Conservation (phyloP, 2,113 vertebrate genomes). For the Petrocephalus zakoni region DNA sequence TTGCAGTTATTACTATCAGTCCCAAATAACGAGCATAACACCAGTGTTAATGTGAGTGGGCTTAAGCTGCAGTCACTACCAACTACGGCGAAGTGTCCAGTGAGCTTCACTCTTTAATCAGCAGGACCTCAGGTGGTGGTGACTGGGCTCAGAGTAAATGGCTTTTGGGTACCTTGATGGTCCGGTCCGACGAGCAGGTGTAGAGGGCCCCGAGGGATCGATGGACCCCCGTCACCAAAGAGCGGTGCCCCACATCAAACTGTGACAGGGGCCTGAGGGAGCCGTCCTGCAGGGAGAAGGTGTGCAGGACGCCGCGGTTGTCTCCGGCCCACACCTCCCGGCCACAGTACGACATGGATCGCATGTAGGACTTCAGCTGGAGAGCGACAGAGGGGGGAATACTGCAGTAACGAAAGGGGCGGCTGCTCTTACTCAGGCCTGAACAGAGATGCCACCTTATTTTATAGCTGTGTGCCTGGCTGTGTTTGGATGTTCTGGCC, state of each 20-base stretch:
- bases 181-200: constrained; percentile 78
- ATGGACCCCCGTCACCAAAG: constrained; percentile 78
- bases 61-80: too few species aligned
- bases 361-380: constrained; percentile 77
- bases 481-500: not conserved
- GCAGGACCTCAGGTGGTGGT: not conserved
- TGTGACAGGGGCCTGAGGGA: constrained; percentile 58
- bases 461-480: not conserved
- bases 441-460: not conserved
- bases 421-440: not conserved
- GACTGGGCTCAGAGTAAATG: not conserved
- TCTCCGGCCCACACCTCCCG: constrained; percentile 83
- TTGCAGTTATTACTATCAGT: not conserved
- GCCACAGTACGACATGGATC: constrained; percentile 74
- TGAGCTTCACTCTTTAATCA: not conserved
- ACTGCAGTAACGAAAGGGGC: not conserved
- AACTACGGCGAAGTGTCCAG: not conserved
- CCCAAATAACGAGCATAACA: not conserved
- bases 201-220: constrained; percentile 72
- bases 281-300: constrained; percentile 65
- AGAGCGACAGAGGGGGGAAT: not conserved
- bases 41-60: not conserved
- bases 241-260: constrained; percentile 78
- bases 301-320: constrained; percentile 69
- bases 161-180: constrained; percentile 64